Base-by-base conservation (phyloP, 2,888 invertebrate genomes). In the Patella caerulea region DNA sequence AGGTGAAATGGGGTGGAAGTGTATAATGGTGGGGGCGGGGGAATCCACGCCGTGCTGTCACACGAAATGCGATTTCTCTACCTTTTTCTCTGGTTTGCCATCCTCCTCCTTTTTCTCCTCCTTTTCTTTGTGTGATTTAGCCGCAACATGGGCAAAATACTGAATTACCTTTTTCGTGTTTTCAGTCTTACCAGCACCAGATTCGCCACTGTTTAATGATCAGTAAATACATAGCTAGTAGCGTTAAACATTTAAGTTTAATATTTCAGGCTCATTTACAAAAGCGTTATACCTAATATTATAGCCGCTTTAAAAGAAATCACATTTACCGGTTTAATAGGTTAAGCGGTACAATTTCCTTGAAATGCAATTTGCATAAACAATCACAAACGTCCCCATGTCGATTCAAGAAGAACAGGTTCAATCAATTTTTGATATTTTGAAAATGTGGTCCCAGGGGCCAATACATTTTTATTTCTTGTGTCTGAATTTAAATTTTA, bases 111-210 rank as follows among this genome's bases (percentile, higher is more conserved):
- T 82, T 70, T 86, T 83, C 11, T 86, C 87, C 9, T 84, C 86
- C 75, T 86, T 86, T 3, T 65, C 65, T 76, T 87, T 87, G 71
- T 82, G 79, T 34, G 87, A 81, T 71, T 88, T 98, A 93, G 98
- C 98, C 93, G 98, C 98, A 76, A 93, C 92, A 75, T 90, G 88
- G 79, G 93, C 93, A 94, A 99, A 99, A 95, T 99, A 99, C 93
- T 98, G 97, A 94, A 99, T 99, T 95, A 99, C 98, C 94, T 99
- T 99, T 94, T 99, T 99, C 94, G 99, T 99, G 96, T 99, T 99
- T 94, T 99, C 99, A 94, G 99, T 99, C 95, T 99, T 99, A 94
- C 98, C 99, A 93, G 99, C 99, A 94, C 99, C 99, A 94, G 97
- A 97, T 94, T 98, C 98, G 92, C 97, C 97, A 93, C 96, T 96